phyloP scores from a whole-genome alignment of 1,140 invertebrate species.

The Lucilia cuprina region DNA sequence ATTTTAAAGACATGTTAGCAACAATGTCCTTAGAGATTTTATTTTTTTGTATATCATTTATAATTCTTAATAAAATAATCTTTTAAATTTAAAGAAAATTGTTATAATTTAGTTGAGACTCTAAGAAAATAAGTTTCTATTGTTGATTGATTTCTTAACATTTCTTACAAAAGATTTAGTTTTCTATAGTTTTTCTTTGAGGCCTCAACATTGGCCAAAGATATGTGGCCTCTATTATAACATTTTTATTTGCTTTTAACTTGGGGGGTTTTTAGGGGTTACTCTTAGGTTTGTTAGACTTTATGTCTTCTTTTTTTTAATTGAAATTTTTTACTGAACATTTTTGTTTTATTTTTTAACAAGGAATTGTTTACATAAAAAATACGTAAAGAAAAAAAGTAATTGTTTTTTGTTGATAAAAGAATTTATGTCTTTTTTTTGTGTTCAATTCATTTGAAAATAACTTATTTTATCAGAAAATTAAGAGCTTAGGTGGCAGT shows the following conservation, averaged over 20 bases:
- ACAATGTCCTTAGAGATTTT: neutral
- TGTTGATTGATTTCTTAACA: neutral
- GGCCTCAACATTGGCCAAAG: conserved; percentile 16
- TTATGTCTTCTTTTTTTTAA: neutral
- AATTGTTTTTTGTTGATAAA: neutral
- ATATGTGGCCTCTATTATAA: neutral
- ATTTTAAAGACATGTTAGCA: neutral
- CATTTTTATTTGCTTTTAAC: neutral
- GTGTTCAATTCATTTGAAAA: too few relatives aligned
- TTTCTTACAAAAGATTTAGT: neutral
- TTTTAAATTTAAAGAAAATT: neutral
- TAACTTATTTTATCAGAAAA: neutral
- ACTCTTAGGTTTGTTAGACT: neutral
- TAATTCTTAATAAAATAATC: neutral
- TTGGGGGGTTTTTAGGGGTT: neutral
- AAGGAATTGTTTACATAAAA: neutral
- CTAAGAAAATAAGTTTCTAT: neutral
- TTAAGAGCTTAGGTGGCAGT: neutral
- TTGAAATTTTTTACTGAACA: neutral
- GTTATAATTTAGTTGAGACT: neutral
- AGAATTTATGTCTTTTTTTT: neutral
- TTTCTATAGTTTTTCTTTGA: neutral
- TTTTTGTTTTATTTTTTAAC: neutral
- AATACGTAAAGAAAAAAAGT: neutral
- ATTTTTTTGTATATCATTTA: neutral